Conservation (phyloP, 2,113 vertebrate species). For the Rhinopithecus roxellana region DNA sequence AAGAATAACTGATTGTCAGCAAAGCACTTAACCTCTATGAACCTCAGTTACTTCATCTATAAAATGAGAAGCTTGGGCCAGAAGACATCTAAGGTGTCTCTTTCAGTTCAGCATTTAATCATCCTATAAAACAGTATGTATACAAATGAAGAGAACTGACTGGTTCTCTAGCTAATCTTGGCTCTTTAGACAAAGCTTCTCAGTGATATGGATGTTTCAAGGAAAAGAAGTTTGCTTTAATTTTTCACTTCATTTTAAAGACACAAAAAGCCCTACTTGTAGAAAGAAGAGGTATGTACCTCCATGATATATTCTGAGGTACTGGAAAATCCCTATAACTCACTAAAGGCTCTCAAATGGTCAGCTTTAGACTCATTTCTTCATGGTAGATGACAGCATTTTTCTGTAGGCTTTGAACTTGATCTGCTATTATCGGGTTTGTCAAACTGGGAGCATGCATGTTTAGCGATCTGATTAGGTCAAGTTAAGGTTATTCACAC, state of each 20-base stretch:
- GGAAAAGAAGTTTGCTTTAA: neutral
- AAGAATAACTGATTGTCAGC: conserved; percentile 42
- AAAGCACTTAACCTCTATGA: conserved; percentile 41
- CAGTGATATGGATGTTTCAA: neutral
- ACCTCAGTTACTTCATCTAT: neutral
- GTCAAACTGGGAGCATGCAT: neutral
- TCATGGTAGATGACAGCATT: neutral
- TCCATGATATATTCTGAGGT: neutral
- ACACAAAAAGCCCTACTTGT: neutral
- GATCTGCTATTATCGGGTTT: neutral
- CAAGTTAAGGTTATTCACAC: neutral
- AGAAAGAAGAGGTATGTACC: neutral
- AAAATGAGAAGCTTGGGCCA: neutral
- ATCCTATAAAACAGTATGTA: neutral
- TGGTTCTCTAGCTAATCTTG: neutral
- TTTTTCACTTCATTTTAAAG: conserved; percentile 11
- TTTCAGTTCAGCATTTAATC: conserved; percentile 11
- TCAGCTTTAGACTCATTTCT: neutral
- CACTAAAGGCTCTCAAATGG: neutral
- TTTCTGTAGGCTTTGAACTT: neutral
- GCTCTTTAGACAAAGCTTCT: neutral
- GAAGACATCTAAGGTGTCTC: neutral
- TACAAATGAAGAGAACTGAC: neutral
- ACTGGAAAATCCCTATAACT: neutral
- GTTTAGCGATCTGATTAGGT: neutral